Base-by-base conservation (phyloP, 2,888 invertebrate genomes). In the Shargacucullia verbasci region DNA sequence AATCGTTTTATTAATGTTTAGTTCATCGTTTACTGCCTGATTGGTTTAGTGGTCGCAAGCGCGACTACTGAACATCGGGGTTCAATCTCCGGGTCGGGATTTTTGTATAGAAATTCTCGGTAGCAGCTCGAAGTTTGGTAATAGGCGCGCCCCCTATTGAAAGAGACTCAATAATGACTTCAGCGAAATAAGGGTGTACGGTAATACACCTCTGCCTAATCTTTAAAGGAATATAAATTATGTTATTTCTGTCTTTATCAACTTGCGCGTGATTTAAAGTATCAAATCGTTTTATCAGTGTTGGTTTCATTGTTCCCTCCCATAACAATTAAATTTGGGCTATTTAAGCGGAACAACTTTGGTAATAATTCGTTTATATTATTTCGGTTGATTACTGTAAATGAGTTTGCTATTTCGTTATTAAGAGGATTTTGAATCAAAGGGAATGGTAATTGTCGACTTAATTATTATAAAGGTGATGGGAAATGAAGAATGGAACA, bases 271-370 rank as follows among this genome's bases (percentile, higher is more conserved):
- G 54, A 49, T 59, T 53, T 37, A 38, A 37, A 29, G 37, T 66
- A 64, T 60, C 64, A 64, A 60, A 49, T 5, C 45, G 48, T 60
- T 64, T 66, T 41, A 64, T 54, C 55, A 60, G 38, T 38, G 54
- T 60, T 40, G 6, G 15, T 45, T 20, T 13, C 15, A 9, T 55
- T 49, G 46, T 60, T 33, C 2, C 9, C 8, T 12, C 39, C 25
- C 15, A 12, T 4, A 15, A 64, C 47, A 29, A 64, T 53, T 65
- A 47, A 52, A 48, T 12, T 40, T 34, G 40, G 37, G 2, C 15
- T n/a, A 65, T 59, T 52, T n/a, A 37, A 38, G 44, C 6, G 12
- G 20, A 5, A 12, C 8, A 48, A 59, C 52, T 63, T 52, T 27
- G 7, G 9, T 10, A 31, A 41, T 33, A 15, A 49, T 58, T 41